A percentile compares a stretch with the other conserved stretches of the same genome.
Conservation (phyloP, 1,140 invertebrate species). For the Thaumatotibia leucotreta region DNA sequence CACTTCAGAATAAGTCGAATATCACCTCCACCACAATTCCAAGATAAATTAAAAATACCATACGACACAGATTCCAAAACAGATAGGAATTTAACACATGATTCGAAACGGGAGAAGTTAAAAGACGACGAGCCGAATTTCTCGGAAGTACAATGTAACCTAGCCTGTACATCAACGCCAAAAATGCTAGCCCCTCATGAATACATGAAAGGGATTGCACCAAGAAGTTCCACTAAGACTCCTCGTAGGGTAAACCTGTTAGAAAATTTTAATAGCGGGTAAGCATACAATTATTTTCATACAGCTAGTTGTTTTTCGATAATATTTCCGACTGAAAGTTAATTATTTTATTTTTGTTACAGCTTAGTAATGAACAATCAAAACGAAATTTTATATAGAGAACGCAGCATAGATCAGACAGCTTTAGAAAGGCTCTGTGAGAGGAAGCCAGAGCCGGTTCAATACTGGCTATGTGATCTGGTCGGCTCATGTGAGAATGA, state of each 20-base stretch:
- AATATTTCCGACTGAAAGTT: neutral
- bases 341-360: constrained; percentile 24
- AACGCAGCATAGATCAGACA: constrained; percentile 68
- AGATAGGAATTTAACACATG: constrained; percentile 55
- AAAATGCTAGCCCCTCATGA: constrained; percentile 68
- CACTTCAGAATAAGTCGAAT: constrained; percentile 50
- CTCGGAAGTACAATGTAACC: constrained; percentile 60
- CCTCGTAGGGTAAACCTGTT: constrained; percentile 53
- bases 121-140: constrained; percentile 64
- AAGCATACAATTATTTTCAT: constrained; percentile 24
- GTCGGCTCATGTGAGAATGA: constrained; percentile 83
- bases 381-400: constrained; percentile 63
- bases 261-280: constrained; percentile 63
- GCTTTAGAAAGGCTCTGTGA: constrained; percentile 62
- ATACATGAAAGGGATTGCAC: constrained; percentile 40
- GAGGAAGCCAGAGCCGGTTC: constrained; percentile 65
- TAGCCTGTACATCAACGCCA: constrained; percentile 71
- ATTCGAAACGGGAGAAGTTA: constrained; percentile 70
- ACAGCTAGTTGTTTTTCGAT: neutral
- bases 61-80: constrained; percentile 56
- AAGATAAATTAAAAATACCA: constrained; percentile 64
- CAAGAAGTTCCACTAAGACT: constrained; percentile 48
- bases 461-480: constrained; percentile 83
- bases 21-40: constrained; percentile 67
- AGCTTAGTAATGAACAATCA: constrained; percentile 63